phyloP scores from a whole-genome alignment of 2,113 vertebrate genomes.

The Amazona guildingii region DNA sequence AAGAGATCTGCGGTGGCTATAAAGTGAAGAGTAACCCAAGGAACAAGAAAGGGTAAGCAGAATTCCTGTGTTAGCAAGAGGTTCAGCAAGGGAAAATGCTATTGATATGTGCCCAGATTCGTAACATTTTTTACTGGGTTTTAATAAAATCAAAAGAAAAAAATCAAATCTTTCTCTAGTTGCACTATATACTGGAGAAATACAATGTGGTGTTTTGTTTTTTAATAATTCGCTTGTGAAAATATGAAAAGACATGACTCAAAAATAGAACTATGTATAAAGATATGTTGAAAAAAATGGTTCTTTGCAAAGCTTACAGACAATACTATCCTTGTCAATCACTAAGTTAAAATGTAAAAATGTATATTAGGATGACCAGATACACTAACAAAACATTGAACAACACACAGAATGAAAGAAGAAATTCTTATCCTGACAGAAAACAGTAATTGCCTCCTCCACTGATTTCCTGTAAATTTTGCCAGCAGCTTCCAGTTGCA shows the following conservation, averaged over 20 bases:
- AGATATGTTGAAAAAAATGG: neutral
- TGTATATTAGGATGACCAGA: neutral
- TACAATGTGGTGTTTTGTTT: fast-evolving
- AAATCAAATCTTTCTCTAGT: neutral
- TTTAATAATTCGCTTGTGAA: neutral
- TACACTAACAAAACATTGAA: neutral
- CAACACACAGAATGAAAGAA: neutral
- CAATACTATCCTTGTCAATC: neutral
- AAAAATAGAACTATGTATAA: neutral
- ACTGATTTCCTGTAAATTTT: neutral
- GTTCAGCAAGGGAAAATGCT: neutral
- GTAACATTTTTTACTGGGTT: neutral
- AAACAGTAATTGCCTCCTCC: neutral
- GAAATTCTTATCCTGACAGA: neutral
- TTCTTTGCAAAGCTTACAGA: neutral
- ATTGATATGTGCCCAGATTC: neutral
- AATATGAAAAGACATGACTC: neutral
- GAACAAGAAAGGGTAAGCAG: neutral
- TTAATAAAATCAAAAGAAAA: neutral
- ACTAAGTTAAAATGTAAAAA: neutral
- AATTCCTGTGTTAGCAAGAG: neutral
- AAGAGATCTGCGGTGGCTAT: neutral
- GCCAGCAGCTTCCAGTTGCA: neutral
- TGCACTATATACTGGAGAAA: neutral
- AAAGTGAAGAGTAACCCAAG: neutral